Evolutionary conservation across 2,797 vertebrate genomes (phyloP).

Genomic region (Channallabes apus): DNA sequence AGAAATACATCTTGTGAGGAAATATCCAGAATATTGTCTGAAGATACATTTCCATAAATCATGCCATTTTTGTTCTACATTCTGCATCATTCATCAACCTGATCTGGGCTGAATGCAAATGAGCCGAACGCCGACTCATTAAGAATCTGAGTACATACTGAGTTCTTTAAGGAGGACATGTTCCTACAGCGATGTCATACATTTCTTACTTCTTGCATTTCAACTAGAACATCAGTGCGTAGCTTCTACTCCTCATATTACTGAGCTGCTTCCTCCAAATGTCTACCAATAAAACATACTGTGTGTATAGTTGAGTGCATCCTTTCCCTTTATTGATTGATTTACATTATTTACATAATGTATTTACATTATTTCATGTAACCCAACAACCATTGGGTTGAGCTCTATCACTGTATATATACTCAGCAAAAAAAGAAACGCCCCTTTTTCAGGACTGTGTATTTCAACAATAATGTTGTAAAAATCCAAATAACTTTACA

Average conservation of each 20-base stretch:
- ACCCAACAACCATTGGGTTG: background rate
- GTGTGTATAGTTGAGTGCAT: background rate
- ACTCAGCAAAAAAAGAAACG: too few species aligned
- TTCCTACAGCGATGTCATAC: background rate
- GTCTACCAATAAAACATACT: background rate
- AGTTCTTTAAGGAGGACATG: background rate
- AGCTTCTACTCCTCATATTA: background rate
- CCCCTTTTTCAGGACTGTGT: too few species aligned
- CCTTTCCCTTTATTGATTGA: background rate
- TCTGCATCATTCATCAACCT: background rate
- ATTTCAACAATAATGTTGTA: too few species aligned
- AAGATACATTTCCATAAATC: background rate
- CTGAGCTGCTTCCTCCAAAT: background rate
- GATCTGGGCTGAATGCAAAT: background rate
- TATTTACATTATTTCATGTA: background rate
- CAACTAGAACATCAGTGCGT: background rate
- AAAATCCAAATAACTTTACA: too few species aligned
- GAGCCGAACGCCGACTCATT: background rate
- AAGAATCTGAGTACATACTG: background rate
- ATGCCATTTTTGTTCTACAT: slow-evolving; percentile 2
- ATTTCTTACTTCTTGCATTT: background rate
- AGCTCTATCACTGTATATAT: background rate
- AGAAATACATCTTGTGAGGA: background rate
- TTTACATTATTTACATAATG: too few species aligned
- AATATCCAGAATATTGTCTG: slow-evolving; percentile 23